These are phyloP conservation scores for Cyprinodon diabolis DNA, from an alignment of 2,797 vertebrate species.

Conservation along the genomic window DNA sequence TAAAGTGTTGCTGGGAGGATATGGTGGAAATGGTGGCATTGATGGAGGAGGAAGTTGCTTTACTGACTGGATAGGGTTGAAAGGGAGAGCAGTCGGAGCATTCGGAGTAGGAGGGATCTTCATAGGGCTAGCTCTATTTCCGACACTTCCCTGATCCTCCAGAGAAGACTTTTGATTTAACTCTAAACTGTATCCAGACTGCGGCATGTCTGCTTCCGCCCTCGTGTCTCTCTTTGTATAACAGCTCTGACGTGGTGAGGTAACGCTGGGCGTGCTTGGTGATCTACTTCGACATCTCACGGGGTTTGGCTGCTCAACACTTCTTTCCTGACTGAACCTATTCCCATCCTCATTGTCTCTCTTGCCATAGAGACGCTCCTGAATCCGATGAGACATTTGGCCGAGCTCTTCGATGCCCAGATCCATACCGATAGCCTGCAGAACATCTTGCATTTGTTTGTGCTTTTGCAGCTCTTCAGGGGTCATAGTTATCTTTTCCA, in stretches of 20 bases:
- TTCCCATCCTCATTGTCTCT: conserved; percentile 32
- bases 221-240: conserved; percentile 26
- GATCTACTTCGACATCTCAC: conserved; percentile 47
- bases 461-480: conserved; percentile 65
- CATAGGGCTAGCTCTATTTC: conserved; percentile 9
- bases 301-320: conserved; percentile 1
- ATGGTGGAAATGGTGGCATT: not conserved
- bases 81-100: not conserved
- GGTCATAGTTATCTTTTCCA: conserved; percentile 18
- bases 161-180: conserved; percentile 6
- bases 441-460: conserved; percentile 64
- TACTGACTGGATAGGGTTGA: not conserved
- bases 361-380: conserved; percentile 73
- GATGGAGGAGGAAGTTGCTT: conserved; percentile 7
- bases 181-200: conserved; percentile 2
- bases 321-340: conserved; percentile 22
- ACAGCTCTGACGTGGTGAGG: conserved; percentile 21
- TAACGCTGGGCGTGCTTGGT: conserved; percentile 56
- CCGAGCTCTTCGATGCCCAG: conserved; percentile 72
- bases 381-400: conserved; percentile 73
- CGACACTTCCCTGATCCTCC: conserved; percentile 9
- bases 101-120: conserved; percentile 8
- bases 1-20: conserved; percentile 32
- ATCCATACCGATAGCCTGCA: conserved; percentile 74
- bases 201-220: conserved; percentile 1